Evolutionary conservation across 1,140 invertebrate species (phyloP).

Genomic region (Pogonomyrmex californicus): DNA sequence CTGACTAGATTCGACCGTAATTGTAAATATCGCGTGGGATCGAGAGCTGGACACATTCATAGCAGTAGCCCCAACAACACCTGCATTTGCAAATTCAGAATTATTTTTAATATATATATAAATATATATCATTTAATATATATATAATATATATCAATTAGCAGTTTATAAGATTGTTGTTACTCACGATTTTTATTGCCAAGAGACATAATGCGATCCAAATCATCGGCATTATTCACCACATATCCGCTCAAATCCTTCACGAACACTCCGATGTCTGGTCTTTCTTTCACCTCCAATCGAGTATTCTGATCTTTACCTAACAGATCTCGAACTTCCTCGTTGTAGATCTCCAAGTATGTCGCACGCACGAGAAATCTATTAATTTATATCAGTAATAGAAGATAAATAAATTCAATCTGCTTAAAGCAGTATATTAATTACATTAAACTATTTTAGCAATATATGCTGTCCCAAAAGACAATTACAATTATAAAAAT

Average conservation of each 20-base stretch:
- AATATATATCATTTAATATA: background rate
- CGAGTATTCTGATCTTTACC: slow-evolving; percentile 88
- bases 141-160: background rate
- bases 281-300: slow-evolving; percentile 91
- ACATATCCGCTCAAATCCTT: slow-evolving; percentile 93
- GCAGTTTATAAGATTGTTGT: background rate
- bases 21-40: slow-evolving; percentile 96
- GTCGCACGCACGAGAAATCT: slow-evolving; percentile 93
- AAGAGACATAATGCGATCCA: slow-evolving; percentile 92
- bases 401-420: background rate
- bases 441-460: background rate
- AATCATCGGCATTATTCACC: slow-evolving; percentile 94
- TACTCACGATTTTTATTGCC: slow-evolving; percentile 93
- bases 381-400: slow-evolving; percentile 68
- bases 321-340: slow-evolving; percentile 93
- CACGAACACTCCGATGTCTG: slow-evolving; percentile 94
- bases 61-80: slow-evolving; percentile 92
- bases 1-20: slow-evolving; percentile 94
- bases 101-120: background rate
- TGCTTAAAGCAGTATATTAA: background rate
- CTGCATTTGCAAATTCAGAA: slow-evolving; percentile 78
- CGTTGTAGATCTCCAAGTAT: slow-evolving; percentile 94
- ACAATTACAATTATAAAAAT: too few relatives aligned
- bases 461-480: background rate
- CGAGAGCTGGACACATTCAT: slow-evolving; percentile 96